Conservation (phyloP, 2,888 invertebrate species). For the Melitaea athalia region DNA sequence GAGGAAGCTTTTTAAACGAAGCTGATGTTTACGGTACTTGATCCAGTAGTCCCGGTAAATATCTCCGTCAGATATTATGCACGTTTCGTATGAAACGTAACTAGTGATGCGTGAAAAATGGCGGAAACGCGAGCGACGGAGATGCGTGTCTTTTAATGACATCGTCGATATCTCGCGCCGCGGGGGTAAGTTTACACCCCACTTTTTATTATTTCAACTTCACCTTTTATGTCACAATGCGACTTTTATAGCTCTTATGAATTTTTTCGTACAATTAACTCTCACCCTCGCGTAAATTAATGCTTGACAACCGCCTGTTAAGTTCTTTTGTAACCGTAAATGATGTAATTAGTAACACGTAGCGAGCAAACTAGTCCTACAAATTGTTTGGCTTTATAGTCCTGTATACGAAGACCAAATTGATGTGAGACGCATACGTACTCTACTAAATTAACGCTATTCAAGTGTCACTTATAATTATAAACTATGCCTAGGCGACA, state of each 20-base stretch:
- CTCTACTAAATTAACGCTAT: slow-evolving; percentile 34
- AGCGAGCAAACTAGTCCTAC: slow-evolving; percentile 23
- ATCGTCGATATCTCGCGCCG: slow-evolving; percentile 51
- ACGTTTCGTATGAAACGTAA: slow-evolving; percentile 49
- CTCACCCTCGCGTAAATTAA: slow-evolving; percentile 59
- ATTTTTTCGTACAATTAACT: slow-evolving; percentile 76
- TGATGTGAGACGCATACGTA: slow-evolving; percentile 20
- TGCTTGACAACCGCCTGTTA: slow-evolving; percentile 57
- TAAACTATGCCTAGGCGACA: slow-evolving; percentile 23
- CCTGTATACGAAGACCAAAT: slow-evolving; percentile 16
- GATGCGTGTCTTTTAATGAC: slow-evolving; percentile 59
- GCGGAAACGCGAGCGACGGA: slow-evolving; percentile 45
- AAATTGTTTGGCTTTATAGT: slow-evolving; percentile 27
- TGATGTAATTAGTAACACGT: slow-evolving; percentile 56
- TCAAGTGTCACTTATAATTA: slow-evolving; percentile 26
- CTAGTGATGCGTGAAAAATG: slow-evolving; percentile 60
- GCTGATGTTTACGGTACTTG: slow-evolving; percentile 36
- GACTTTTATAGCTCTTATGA: slow-evolving; percentile 74
- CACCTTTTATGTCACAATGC: slow-evolving; percentile 72
- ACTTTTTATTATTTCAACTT: slow-evolving; percentile 70
- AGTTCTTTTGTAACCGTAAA: slow-evolving; percentile 64
- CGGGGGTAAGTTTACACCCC: slow-evolving; percentile 57
- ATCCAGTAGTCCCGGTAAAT: slow-evolving; percentile 34
- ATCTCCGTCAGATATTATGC: slow-evolving; percentile 42
- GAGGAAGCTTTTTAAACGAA: slow-evolving; percentile 28